A percentile compares a stretch with the other conserved stretches of the same genome.
Conservation (phyloP, 2,888 invertebrate genomes). For the Anthrax anthrax region DNA sequence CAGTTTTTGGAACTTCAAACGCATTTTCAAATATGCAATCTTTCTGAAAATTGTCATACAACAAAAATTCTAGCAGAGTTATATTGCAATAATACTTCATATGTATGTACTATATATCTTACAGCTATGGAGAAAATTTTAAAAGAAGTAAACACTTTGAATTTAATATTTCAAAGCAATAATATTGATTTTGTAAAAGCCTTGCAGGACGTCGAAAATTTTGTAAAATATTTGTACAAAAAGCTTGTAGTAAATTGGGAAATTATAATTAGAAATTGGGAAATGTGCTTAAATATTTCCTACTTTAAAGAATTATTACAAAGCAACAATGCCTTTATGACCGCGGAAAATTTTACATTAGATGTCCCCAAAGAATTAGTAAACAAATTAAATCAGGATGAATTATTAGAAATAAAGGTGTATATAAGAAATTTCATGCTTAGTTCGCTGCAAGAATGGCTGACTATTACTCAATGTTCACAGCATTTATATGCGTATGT, state of each 20-base stretch:
- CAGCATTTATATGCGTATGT: no score
- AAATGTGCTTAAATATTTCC: no score
- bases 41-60: conserved; percentile 9
- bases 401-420: background rate
- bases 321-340: no score
- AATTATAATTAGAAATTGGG: no score
- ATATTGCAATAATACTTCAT: background rate
- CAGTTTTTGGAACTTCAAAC: background rate
- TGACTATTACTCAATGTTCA: no score
- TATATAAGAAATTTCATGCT: no score
- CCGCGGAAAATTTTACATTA: no score
- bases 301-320: no score
- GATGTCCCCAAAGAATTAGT: no score
- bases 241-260: no score
- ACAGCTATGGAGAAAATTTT: background rate
- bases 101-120: background rate
- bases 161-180: background rate
- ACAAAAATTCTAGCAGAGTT: background rate
- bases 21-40: background rate
- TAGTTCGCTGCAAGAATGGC: background rate
- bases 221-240: no score
- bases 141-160: background rate
- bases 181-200: background rate
- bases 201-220: background rate
- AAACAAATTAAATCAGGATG: no score